Conservation (phyloP, 2,113 vertebrate genomes). For the Rhinoderma darwinii region DNA sequence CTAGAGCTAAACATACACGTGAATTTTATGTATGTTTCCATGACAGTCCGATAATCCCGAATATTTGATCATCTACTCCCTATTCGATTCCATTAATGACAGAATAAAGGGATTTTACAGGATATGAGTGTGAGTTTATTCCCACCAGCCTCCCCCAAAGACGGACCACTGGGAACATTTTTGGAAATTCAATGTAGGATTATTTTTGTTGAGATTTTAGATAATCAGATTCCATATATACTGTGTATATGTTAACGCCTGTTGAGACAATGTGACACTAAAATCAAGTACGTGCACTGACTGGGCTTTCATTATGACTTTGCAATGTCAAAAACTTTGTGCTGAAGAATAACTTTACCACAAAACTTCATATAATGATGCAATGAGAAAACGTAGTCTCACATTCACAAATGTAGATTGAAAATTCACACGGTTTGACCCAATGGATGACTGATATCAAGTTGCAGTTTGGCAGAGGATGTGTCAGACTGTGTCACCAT, state of each 20-base stretch:
- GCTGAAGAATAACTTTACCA: neutral
- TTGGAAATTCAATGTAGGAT: no score
- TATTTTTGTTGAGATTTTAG: no score
- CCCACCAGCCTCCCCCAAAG: no score
- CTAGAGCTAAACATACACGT: no score
- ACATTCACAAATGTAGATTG: neutral
- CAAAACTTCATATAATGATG: neutral
- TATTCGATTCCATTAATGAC: no score
- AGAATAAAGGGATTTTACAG: no score
- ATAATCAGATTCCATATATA: neutral
- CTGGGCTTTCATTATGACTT: neutral
- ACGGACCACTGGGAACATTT: no score
- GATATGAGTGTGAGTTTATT: no score
- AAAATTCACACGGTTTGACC: neutral
- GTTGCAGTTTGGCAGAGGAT: neutral
- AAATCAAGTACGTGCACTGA: neutral
- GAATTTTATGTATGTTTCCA: no score
- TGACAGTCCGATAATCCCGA: no score
- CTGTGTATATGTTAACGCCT: neutral
- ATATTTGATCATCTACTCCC: no score
- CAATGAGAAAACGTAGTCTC: neutral
- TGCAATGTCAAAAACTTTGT: neutral
- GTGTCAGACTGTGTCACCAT: neutral
- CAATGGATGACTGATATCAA: neutral
- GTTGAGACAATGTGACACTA: neutral